These are phyloP conservation scores for Silurus asotus DNA, from an alignment of 2,113 vertebrate species.

Conservation along the genomic window DNA sequence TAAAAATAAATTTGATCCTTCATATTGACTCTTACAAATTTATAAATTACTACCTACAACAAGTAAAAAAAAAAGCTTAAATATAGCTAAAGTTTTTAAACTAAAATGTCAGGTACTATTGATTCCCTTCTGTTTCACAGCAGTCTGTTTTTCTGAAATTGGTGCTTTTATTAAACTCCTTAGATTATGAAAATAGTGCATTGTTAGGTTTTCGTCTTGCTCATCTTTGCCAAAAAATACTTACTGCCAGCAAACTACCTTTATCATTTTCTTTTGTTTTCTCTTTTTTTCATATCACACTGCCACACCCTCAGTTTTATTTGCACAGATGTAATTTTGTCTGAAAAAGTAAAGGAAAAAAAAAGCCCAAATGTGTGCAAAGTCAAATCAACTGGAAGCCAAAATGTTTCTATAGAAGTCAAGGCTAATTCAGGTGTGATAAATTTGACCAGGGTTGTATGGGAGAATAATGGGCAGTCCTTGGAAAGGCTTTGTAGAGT, in stretches of 20 bases:
- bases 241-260: slow-evolving; percentile 36
- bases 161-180: background rate
- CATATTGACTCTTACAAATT: background rate
- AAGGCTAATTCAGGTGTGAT: slow-evolving; percentile 66
- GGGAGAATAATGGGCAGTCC: slow-evolving; percentile 77
- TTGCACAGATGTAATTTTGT: slow-evolving; percentile 73
- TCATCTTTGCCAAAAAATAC: slow-evolving; percentile 48
- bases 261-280: slow-evolving; percentile 56
- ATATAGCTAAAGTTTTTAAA: background rate
- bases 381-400: background rate
- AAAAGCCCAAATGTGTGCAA: slow-evolving; percentile 26
- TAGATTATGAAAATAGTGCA: background rate
- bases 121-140: background rate
- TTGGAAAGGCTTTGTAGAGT: slow-evolving; percentile 80
- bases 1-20: background rate
- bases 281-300: slow-evolving; percentile 34
- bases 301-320: slow-evolving; percentile 67
- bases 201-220: slow-evolving; percentile 36
- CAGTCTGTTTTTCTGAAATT: background rate
- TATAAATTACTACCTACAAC: background rate
- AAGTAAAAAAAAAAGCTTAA: background rate
- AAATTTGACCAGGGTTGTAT: slow-evolving; percentile 71
- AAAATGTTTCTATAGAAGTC: slow-evolving; percentile 51
- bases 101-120: too few relatives aligned
- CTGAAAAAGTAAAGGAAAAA: slow-evolving; percentile 8